Conservation (phyloP, 2,797 vertebrate genomes). For the Pseudopleuronectes americanus region DNA sequence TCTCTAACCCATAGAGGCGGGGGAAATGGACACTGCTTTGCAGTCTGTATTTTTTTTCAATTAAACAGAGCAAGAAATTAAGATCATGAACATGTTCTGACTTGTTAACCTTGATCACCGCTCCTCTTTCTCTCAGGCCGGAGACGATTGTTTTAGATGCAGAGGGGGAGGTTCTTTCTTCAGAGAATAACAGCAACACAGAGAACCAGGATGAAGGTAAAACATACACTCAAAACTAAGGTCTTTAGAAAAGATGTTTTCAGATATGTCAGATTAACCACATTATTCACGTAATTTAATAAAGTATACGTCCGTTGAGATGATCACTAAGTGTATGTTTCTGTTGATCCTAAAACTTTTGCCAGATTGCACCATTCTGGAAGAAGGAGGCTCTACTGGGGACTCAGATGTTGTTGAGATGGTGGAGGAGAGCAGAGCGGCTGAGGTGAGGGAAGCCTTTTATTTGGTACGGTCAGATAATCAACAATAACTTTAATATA, state of each 20-base stretch:
- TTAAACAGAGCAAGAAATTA: neutral
- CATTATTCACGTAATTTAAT: neutral
- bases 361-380: conserved; percentile 57
- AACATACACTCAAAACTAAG: neutral
- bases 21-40: no score
- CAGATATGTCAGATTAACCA: neutral
- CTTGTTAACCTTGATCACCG: neutral
- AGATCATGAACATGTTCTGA: neutral
- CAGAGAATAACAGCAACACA: conserved; percentile 53
- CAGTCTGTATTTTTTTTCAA: no score
- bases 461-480: no score
- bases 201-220: conserved; percentile 69
- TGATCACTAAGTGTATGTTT: conserved; percentile 2
- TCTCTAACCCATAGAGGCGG: no score
- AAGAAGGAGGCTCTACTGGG: conserved; percentile 55
- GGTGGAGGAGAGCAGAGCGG: conserved; percentile 62
- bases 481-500: neutral
- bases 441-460: conserved; percentile 58
- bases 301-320: neutral
- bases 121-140: conserved; percentile 56
- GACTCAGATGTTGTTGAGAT: conserved; percentile 53
- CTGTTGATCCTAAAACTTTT: neutral
- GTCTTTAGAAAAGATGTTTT: neutral
- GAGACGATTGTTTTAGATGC: conserved; percentile 41
- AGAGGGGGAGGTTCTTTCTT: conserved; percentile 33